Base-by-base conservation (phyloP, 2,888 invertebrate species). In the Diarsia rubi region DNA sequence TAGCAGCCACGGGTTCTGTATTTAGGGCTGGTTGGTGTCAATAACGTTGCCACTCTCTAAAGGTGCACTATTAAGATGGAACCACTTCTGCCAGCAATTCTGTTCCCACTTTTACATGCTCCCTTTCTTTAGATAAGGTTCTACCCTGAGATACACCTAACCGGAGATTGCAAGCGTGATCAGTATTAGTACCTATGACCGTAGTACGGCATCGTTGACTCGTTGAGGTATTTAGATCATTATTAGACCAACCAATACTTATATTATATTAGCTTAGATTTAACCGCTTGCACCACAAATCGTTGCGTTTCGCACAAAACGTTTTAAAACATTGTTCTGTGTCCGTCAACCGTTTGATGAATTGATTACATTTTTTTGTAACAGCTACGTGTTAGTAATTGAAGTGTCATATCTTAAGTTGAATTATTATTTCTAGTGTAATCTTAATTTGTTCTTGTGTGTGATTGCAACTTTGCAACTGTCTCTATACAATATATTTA, bases 351-450 rank as follows among this genome's bases (percentile, higher is more conserved):
- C 60, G 12, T 60, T 37, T 11, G 60, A 60, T 11, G n/a, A n/a
- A n/a, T n/a, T n/a, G 0, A 37, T 6, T 24, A 52, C 19, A 4
- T 37, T 79, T 73, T 24, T 62, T 62, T 52, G 45, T 42, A 57
- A 45, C 8, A 31, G 9, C 3, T 0, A 12, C 16, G 12, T 9
- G 2, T 5, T 31, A 24, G 14, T 60, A 37, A 70, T 52, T 37
- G 27, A 11, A 21, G 1, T 42, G 31, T 80, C 42, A 54, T 60
- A 42, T 16, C 24, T 0, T 31, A 79, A 54, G 8, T 14, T 47
- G 27, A 63, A 47, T 73, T 54, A 42, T 63, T 62, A n/a, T n/a
- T n/a, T 9, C 0, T n/a, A 45, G 12, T 45, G 27, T 44, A 0
- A 9, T 62, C n/a, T 19, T 16, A 19, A 37, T 9, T 59, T 71